Evolutionary conservation across 2,113 vertebrate species (phyloP), one percentile per base, ranked within the genome.

Genomic region (Brachyhypopomus gauderio): DNA sequence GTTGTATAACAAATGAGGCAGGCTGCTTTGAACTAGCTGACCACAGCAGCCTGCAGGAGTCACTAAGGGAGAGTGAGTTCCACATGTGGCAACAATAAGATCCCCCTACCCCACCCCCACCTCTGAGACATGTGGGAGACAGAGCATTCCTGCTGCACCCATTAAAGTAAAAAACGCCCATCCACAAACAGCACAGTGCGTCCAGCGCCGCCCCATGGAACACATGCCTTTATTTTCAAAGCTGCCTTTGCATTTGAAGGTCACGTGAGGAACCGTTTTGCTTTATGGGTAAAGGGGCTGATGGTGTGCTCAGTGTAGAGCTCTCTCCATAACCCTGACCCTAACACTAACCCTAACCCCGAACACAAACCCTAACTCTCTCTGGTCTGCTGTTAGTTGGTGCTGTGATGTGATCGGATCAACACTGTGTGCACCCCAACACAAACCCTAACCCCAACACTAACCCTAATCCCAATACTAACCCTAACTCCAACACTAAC

Each of bases 81-180:
- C 89, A 93, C 93, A 93, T 94, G 92, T 93, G 93, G 93, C 91
- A 93, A 89, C 89, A 93, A 94, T 94, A 94, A 93, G 89, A 89
- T 82, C 89, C 87, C 86, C 88, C n/a, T n/a, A n/a, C n/a, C n/a
- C n/a, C 88, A 88, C 89, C 79, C 74, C 81, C 75, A 55, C 36
- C 85, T 34, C 6, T 62, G 84, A 92, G 91, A 93, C 92, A 92
- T 92, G 92, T 93, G 92, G 92, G 92, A 93, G 91, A 92, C 91
- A 91, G 88, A 87, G 89, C 91, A 92, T 93, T 93, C 92, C 90
- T 90, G 87, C 85, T 67, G 86, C 88, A 87, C 89, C 92, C 92
- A 93, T 93, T 93, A 93, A 93, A 93, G 86, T 84, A 84, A 88
- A 88, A 93, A 91, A 92, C 90, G 73, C 78, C 90, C 91, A 92